Conservation (phyloP, 2,797 vertebrate genomes). For the Tenualosa ilisha region DNA sequence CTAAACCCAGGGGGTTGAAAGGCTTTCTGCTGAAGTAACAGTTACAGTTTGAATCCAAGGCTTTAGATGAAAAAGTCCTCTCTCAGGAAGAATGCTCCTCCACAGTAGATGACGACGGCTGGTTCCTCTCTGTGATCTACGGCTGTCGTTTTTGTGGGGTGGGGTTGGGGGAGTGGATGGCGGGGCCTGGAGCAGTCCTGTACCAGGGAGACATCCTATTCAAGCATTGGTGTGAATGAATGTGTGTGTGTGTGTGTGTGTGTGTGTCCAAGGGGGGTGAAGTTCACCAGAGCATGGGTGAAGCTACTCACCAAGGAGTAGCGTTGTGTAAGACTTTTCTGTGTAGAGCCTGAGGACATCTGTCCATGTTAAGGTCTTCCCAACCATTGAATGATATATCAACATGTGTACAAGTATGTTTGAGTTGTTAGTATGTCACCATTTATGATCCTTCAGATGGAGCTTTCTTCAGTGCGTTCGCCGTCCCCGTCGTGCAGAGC, state of each 20-base stretch:
- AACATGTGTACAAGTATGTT: neutral
- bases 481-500: neutral
- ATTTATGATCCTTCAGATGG: neutral
- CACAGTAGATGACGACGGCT: neutral
- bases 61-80: neutral
- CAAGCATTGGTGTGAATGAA: neutral
- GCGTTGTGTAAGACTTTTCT: neutral
- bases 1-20: neutral
- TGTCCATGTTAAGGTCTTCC: conserved; percentile 19
- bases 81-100: neutral
- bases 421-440: neutral
- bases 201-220: neutral
- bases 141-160: neutral
- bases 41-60: neutral
- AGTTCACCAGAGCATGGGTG: neutral
- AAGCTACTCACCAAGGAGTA: neutral
- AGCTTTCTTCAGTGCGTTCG: neutral
- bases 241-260: neutral
- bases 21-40: neutral
- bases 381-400: neutral
- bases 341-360: neutral
- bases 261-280: neutral
- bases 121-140: neutral
- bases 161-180: neutral
- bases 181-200: neutral